Percentiles rank a stretch among this genome's conserved stretches.
Conservation (phyloP, 2,797 vertebrate genomes). For the Phrynocephalus vlangalii region DNA sequence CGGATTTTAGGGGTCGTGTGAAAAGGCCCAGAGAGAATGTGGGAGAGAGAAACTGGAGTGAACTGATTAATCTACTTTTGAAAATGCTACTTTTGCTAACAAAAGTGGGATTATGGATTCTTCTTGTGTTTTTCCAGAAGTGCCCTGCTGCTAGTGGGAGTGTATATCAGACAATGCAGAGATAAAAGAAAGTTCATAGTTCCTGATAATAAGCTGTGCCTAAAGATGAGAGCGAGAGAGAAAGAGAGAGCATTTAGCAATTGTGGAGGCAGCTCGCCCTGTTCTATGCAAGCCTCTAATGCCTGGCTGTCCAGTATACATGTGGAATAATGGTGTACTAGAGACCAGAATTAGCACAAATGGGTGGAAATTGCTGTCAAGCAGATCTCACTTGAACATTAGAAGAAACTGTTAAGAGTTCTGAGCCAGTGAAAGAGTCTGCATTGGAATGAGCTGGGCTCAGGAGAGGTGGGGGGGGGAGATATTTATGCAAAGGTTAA, state of each 20-base stretch:
- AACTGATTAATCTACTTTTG: too few species aligned
- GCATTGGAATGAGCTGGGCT: background rate
- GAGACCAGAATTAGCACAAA: background rate
- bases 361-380: background rate
- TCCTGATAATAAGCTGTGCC: too few species aligned
- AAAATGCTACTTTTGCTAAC: too few species aligned
- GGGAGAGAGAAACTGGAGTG: too few species aligned
- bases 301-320: background rate
- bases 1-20: too few species aligned
- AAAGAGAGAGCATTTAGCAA: background rate
- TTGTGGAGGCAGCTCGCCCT: background rate
- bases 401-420: background rate
- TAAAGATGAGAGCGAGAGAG: background rate
- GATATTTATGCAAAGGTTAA: background rate
- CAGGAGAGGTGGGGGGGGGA: background rate
- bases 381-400: background rate
- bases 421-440: background rate
- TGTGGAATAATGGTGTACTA: background rate
- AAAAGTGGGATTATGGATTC: background rate
- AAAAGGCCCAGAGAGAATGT: too few species aligned
- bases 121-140: too few species aligned
- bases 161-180: background rate
- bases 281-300: too few species aligned
- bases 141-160: background rate
- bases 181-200: background rate